Evolutionary conservation across 2,113 vertebrate species (phyloP), one percentile per base, ranked within the genome.

Genomic region (Silurus asotus): DNA sequence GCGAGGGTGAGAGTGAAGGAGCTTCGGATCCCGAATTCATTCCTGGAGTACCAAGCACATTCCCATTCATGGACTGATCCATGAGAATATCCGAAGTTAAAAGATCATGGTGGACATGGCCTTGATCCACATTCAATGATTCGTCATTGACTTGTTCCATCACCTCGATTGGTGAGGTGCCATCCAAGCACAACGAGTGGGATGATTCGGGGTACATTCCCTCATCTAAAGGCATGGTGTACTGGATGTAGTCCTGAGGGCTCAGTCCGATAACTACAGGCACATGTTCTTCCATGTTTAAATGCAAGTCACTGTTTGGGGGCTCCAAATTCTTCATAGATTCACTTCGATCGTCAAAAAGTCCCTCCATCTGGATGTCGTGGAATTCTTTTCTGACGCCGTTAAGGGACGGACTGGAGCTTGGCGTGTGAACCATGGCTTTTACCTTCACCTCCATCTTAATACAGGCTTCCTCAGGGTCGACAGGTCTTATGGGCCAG

Each of bases 221-320:
- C 93, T 97, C 97, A 94, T 97, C 97, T 97, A 99, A 99, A 99
- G 97, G 98, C 97, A 99, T 97, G 91, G 98, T 98, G 93, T 99
- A 99, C 95, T 97, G 97, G 93, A 99, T 97, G 95, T 98, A 99
- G 96, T 98, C 97, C 96, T 98, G 98, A 96, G 98, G 97, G 89
- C 96, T 93, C 88, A 99, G 95, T 93, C 98, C 97, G 88, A 98
- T 96, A 88, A 97, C 97, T 88, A 97, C 97, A 96, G 98, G 98
- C 97, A 98, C 96, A 65, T 96, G 97, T 92, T 98, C 96, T 86
- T 97, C 97, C 89, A 98, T 96, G 93, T 95, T 96, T 88, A 98
- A 95, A 94, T 94, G 97, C 91, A 98, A 94, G 93, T 97, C 96
- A 55, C 96, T 96, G 0, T 94, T 95, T 69, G 94, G 96, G 37